Conservation (phyloP, 1,140 invertebrate species). For the Orchestia grillus region DNA sequence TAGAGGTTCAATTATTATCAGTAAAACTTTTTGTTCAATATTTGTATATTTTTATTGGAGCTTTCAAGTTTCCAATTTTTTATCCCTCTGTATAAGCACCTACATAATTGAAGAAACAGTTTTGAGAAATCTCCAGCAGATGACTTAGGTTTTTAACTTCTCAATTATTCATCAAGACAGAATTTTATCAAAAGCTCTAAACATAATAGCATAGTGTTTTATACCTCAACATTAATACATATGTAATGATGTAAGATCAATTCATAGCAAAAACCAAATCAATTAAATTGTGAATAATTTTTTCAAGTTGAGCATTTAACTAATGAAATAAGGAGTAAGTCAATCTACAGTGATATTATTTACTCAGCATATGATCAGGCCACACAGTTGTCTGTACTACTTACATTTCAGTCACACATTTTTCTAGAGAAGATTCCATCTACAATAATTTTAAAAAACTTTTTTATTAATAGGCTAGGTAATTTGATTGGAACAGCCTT, state of each 20-base stretch:
- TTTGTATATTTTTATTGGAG: too few relatives aligned
- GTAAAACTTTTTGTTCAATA: too few relatives aligned
- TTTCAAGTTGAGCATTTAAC: neutral
- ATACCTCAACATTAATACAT: neutral
- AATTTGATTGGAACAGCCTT: neutral
- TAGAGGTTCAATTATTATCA: too few relatives aligned
- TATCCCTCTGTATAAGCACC: too few relatives aligned
- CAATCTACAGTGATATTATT: neutral
- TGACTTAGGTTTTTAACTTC: too few relatives aligned
- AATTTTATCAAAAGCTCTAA: too few relatives aligned
- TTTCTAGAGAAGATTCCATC: neutral
- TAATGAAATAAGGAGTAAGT: neutral
- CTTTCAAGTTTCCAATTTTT: too few relatives aligned
- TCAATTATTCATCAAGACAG: too few relatives aligned
- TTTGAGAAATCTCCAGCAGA: too few relatives aligned
- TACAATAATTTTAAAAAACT: neutral
- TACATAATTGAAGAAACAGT: too few relatives aligned
- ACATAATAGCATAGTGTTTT: neutral
- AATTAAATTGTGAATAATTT: neutral
- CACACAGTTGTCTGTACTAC: neutral
- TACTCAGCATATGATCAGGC: neutral
- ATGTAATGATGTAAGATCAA: too few relatives aligned
- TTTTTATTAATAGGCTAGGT: neutral
- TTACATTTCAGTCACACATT: conserved; percentile 36
- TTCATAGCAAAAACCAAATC: neutral